Evolutionary conservation across 2,797 vertebrate genomes (phyloP), one percentile per base, ranked within the genome.

Genomic region (Acipenser ruthenus): DNA sequence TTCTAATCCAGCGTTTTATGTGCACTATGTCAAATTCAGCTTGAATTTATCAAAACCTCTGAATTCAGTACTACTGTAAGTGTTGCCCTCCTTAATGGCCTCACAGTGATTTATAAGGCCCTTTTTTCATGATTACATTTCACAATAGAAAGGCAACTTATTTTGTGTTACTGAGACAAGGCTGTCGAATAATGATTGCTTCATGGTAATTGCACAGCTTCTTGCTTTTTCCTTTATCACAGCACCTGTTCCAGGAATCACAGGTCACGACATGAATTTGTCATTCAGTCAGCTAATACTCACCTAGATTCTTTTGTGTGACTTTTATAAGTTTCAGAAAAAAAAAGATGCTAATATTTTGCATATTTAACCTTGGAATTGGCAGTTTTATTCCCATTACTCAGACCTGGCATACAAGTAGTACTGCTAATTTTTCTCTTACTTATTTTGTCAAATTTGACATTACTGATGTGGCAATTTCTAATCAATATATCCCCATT

Each of bases 1-100:
- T 11, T 7, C 11, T 58, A 58, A 58, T 58, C 55, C 55, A 58
- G 15, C 8, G 5, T 58, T 58, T 58, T 58, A 58, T 58, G 55
- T 15, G 55, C 55, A 58, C 55, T 58, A 13, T 11, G 15, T n/a
- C 12, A 11, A 3, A n/a, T 58, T 10, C 12, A 58, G 11, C 55
- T 13, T 1, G 12, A 58, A 58, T 58, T 58, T 58, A 58, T 58
- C 58, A 58, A 58, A 58, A n/a, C 55, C 55, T 13, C 55, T 58
- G 12, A 58, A 58, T 55, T 58, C 12, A 58, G 55, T 15, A 58
- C 55, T 58, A 58, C 55, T 58, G 55, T n/a, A 58, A 58, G 8
- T n/a, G 15, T 58, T 58, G 55, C 12, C 12, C 12, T 58, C 15
- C 37, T 37, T 37, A 37, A 37, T 37, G 5, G 37, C 37, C 37